Percentiles rank a stretch among this genome's conserved stretches.
Evolutionary conservation across 2,797 vertebrate genomes (phyloP).

Genomic region (Enteromius unitaeniatus): DNA sequence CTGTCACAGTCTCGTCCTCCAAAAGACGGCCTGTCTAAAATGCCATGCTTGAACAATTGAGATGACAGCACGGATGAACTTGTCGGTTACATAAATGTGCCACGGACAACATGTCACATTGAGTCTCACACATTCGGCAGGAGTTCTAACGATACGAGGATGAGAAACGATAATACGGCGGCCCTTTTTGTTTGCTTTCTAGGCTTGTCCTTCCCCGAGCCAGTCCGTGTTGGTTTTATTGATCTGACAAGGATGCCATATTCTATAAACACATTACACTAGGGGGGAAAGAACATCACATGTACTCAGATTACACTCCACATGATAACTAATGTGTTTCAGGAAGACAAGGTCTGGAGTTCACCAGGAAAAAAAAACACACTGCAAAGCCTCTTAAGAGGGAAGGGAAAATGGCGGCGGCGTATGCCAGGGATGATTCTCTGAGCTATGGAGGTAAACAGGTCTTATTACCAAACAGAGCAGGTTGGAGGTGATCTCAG

Average conservation of each 20-base stretch:
- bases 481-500: constrained; percentile 47
- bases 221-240: constrained; percentile 53
- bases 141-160: constrained; percentile 45
- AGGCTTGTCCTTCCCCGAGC: constrained; percentile 50
- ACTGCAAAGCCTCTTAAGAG: constrained; percentile 49
- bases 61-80: constrained; percentile 41
- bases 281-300: constrained; percentile 45
- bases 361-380: constrained; percentile 27
- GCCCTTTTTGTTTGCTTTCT: constrained; percentile 51
- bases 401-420: constrained; percentile 30
- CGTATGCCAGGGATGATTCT: constrained; percentile 11
- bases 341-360: constrained; percentile 50
- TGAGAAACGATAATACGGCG: constrained; percentile 42
- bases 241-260: constrained; percentile 64
- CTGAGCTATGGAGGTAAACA: constrained; percentile 41
- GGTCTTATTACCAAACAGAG: constrained; percentile 48
- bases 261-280: constrained; percentile 63
- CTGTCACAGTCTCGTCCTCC: constrained; percentile 14
- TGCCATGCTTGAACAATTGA: neutral
- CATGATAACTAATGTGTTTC: constrained; percentile 61
- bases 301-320: constrained; percentile 52
- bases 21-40: constrained; percentile 26
- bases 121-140: constrained; percentile 34
- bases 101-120: constrained; percentile 45
- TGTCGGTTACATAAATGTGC: constrained; percentile 57